Conservation (phyloP, 1,140 invertebrate genomes). For the Nixonia krombeini region DNA sequence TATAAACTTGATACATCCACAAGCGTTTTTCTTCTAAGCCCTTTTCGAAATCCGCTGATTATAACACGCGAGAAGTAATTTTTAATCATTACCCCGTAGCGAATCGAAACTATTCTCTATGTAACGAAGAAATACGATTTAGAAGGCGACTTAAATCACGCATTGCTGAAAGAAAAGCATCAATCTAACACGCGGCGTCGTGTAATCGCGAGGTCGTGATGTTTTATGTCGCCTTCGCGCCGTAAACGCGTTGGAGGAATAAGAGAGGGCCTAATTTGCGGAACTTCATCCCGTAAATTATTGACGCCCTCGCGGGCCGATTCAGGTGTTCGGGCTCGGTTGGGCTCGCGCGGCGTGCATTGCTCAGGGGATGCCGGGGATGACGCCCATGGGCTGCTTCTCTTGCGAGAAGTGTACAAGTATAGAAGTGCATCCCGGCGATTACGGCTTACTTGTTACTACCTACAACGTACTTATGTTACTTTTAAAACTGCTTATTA, state of each 20-base stretch:
- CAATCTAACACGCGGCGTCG: not conserved
- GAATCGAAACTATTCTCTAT: no score
- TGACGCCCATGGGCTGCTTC: constrained; percentile 52
- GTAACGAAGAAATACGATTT: no score
- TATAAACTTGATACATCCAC: no score
- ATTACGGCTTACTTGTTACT: constrained; percentile 63
- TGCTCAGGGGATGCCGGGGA: constrained; percentile 20
- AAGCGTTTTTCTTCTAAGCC: no score
- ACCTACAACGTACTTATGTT: constrained; percentile 65
- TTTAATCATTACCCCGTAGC: no score
- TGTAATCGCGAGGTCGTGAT: constrained; percentile 19
- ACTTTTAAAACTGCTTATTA: constrained; percentile 67
- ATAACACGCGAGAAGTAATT: no score
- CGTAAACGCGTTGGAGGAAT: constrained; percentile 16
- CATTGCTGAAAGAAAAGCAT: not conserved
- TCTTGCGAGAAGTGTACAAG: not conserved
- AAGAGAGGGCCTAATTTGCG: constrained; percentile 34
- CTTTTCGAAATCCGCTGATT: no score
- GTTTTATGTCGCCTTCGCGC: constrained; percentile 34
- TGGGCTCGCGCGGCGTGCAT: constrained; percentile 2
- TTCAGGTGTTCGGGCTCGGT: constrained; percentile 34
- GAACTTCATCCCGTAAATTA: constrained; percentile 46
- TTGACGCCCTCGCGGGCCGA: constrained; percentile 34
- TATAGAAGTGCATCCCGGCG: constrained; percentile 30
- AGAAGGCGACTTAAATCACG: not conserved